These are phyloP conservation scores for Heterotis niloticus DNA, from an alignment of 2,113 vertebrate species.

Conservation along the genomic window DNA sequence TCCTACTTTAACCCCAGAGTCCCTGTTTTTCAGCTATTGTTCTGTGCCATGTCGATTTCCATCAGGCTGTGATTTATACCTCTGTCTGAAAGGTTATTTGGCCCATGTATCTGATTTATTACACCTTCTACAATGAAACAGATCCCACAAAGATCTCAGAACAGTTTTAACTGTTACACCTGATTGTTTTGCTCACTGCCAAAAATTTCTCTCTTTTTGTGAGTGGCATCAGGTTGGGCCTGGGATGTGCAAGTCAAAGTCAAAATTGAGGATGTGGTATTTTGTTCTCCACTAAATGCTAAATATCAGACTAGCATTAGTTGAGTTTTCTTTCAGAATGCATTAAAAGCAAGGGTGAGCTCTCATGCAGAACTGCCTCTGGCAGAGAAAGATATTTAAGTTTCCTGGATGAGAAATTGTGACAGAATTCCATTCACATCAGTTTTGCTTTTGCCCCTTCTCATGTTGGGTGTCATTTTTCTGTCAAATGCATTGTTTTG, in stretches of 20 bases:
- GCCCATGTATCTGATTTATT: conserved; percentile 6
- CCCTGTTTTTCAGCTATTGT: neutral
- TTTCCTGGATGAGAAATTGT: conserved; percentile 14
- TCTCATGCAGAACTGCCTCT: conserved; percentile 13
- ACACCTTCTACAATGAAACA: neutral
- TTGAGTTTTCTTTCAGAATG: neutral
- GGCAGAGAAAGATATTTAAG: conserved; percentile 10
- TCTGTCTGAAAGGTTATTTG: conserved; percentile 12
- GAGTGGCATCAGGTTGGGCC: neutral
- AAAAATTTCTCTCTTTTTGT: neutral
- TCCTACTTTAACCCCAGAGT: neutral
- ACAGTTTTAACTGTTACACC: neutral
- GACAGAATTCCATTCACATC: neutral
- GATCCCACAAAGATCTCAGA: neutral
- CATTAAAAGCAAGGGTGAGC: conserved; percentile 10
- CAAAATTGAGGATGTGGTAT: neutral
- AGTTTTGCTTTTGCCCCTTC: neutral
- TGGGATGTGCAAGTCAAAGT: neutral
- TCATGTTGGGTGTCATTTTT: neutral
- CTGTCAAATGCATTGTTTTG: neutral
- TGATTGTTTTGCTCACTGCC: neutral
- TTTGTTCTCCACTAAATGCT: conserved; percentile 5
- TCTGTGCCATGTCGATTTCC: neutral
- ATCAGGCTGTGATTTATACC: conserved; percentile 15
- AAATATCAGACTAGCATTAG: neutral